phyloP scores from a whole-genome alignment of 2,113 vertebrate species.

The Psilopogon haemacephalus region DNA sequence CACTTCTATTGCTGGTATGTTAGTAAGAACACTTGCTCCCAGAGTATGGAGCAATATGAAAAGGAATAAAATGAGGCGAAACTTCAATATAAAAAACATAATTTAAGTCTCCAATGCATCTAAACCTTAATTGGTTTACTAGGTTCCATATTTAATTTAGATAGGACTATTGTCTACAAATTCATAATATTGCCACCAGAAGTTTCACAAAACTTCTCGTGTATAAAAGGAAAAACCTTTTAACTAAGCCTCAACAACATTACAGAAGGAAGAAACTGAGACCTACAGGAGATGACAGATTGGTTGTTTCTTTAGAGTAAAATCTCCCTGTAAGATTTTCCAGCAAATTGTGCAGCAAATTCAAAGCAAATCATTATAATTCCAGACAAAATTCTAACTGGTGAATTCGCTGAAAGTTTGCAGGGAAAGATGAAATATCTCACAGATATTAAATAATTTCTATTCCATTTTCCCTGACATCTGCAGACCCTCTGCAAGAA shows the following conservation, averaged over 20 bases:
- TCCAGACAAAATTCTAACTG: no score
- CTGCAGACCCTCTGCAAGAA: no score
- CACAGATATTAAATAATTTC: no score
- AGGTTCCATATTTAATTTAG: not conserved
- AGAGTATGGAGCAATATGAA: not conserved
- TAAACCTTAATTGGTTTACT: not conserved
- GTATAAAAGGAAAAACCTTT: not conserved
- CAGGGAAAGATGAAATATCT: no score
- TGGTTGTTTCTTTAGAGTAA: not conserved
- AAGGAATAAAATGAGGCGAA: not conserved
- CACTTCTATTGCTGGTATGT: not conserved
- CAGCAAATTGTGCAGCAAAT: not conserved
- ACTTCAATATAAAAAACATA: conserved; percentile 5
- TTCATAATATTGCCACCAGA: not conserved
- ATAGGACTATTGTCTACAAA: not conserved
- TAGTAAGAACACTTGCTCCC: not conserved
- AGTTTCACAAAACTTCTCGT: not conserved
- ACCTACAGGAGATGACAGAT: not conserved
- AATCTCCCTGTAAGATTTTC: not conserved
- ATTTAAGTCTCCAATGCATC: not conserved
- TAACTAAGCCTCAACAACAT: not conserved
- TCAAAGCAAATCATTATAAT: no score
- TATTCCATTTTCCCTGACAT: no score
- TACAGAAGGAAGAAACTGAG: not conserved
- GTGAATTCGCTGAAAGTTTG: no score